phyloP scores from a whole-genome alignment of 2,797 vertebrate species.

The Esox lucius region DNA sequence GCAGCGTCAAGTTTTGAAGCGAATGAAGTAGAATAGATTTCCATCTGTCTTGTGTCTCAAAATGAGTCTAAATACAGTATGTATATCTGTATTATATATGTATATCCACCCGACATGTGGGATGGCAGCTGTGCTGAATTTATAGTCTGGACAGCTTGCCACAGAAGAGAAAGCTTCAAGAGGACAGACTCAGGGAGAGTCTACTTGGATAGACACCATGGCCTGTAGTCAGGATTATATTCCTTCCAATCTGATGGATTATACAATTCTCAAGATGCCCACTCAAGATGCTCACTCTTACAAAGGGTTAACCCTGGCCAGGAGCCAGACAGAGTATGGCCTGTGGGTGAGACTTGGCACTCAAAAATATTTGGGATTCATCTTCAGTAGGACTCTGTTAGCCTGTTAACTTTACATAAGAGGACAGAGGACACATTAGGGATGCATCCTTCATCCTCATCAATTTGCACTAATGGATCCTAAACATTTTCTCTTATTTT shows the following conservation, averaged over 20 bases:
- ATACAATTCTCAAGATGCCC: not conserved
- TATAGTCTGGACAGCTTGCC: not conserved
- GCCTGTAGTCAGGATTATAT: constrained; percentile 1
- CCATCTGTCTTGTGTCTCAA: no score
- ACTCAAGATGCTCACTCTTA: not conserved
- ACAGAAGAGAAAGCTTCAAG: not conserved
- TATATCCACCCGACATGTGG: no score
- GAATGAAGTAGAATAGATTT: no score
- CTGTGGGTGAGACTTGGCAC: not conserved
- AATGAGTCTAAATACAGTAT: no score
- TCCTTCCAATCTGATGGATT: not conserved
- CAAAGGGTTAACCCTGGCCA: not conserved
- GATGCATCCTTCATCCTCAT: no score
- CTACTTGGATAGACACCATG: not conserved
- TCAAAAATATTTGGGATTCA: not conserved
- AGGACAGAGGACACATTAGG: not conserved
- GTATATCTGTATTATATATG: no score
- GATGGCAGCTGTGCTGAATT: no score
- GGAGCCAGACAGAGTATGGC: no score
- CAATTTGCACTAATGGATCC: no score
- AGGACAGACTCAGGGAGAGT: not conserved
- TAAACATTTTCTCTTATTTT: no score
- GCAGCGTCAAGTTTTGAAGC: no score
- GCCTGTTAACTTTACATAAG: not conserved
- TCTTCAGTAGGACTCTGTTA: not conserved